phyloP scores from a whole-genome alignment of 2,113 vertebrate species.

The Catharus fuscescens region DNA sequence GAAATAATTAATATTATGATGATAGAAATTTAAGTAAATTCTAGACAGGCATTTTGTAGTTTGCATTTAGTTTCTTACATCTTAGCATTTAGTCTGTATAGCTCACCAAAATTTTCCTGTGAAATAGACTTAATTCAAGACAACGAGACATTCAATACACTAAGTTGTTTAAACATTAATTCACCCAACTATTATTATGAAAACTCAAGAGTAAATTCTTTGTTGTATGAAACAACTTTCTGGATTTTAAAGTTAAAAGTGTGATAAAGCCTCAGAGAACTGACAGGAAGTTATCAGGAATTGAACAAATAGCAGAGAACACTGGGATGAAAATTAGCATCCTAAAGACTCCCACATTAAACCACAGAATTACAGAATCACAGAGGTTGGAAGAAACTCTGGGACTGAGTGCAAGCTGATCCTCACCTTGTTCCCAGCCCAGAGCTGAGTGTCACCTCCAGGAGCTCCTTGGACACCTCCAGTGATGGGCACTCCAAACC shows the following conservation, averaged over 20 bases:
- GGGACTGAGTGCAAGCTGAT: not conserved
- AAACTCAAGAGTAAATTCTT: not conserved
- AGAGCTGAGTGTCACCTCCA: not conserved
- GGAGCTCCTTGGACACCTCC: not conserved
- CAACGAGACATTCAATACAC: not conserved
- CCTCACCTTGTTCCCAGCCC: not conserved
- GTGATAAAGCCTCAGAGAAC: not conserved
- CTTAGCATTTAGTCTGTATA: not conserved
- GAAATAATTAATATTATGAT: not conserved
- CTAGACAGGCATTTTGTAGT: not conserved
- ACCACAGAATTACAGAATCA: not conserved
- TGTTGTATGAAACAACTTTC: not conserved
- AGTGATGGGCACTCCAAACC: not conserved
- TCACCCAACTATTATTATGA: not conserved
- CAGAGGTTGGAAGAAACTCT: not conserved
- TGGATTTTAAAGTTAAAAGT: not conserved
- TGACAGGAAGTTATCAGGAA: not conserved
- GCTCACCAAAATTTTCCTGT: not conserved
- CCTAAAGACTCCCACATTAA: not conserved
- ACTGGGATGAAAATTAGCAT: not conserved
- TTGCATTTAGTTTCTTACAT: not conserved
- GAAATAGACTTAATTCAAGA: not conserved
- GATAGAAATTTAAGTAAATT: not conserved
- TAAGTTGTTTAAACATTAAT: not conserved
- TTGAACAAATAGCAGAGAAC: not conserved